Evolutionary conservation across 2,797 vertebrate species (phyloP), one percentile per base, ranked within the genome.

Genomic region (Melanotaenia parkinsoni): DNA sequence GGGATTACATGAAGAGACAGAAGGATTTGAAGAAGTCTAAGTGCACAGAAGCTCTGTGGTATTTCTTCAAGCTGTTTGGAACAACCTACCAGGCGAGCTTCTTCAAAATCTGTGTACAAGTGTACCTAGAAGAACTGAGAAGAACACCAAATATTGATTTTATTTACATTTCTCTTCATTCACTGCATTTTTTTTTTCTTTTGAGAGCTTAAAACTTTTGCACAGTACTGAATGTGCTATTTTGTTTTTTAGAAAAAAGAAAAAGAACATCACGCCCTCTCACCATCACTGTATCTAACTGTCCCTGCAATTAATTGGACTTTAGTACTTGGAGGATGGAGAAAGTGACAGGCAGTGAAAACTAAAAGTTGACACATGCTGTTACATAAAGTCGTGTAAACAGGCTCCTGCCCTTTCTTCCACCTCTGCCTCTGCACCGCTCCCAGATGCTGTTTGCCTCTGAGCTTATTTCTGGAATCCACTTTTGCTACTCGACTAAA

Each of bases 301-400:
- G 76, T 68, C 78, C 71, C 28, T 50, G 47, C 74, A 63, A 70
- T 38, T 83, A 74, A 70, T 12, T n/a, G 77, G 32, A 33, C 59
- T 40, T 30, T 22, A 45, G 53, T 66, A 75, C 45, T 30, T 56
- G 59, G 74, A 88, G 77, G 76, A 74, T 33, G 70, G 79, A 75
- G 77, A 38, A 82, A 74, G 78, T 81, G 80, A 91, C 80, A 79
- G 54, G 64, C 66, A 47, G 66, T 6, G 74, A 83, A 56, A 37
- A 70, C 56, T 63, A 33, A 71, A 58, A 72, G 62, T 72, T 74
- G 80, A 86, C 76, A 82, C 72, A 74, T 77, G 66, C 69, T 70
- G 68, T 87, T 90, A 85, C 45, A 77, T 84, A 79, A 84, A 83
- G 78, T 50, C 83, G 33, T 82, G 80, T 82, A 83, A 88, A 87